Percentiles rank a stretch among this genome's conserved stretches.
Conservation (phyloP, 2,797 vertebrate species). For the Micropoecilia bifurca region DNA sequence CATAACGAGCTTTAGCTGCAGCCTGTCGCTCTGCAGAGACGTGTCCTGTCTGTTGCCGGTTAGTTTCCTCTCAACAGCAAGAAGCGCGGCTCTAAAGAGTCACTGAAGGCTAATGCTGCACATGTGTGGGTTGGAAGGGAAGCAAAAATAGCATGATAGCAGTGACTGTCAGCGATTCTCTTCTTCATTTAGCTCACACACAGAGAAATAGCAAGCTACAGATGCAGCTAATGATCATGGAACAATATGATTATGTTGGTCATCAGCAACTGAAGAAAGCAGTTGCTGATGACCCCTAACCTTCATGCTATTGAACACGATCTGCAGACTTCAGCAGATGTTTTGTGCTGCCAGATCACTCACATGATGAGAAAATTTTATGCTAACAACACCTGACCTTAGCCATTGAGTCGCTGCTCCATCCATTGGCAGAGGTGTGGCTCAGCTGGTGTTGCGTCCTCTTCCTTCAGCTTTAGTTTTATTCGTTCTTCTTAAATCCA, state of each 20-base stretch:
- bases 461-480: background rate
- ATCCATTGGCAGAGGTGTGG: background rate
- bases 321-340: background rate
- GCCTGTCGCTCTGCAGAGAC: background rate
- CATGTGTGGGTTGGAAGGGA: too few species aligned
- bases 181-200: too few species aligned
- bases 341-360: background rate
- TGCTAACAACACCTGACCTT: background rate
- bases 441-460: background rate
- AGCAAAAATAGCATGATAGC: background rate
- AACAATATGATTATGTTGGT: too few species aligned
- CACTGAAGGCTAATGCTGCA: too few species aligned
- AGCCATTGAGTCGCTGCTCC: too few species aligned
- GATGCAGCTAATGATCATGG: background rate
- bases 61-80: too few species aligned
- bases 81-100: too few species aligned
- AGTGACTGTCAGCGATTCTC: too few species aligned
- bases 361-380: background rate
- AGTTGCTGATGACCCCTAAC: background rate
- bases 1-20: background rate
- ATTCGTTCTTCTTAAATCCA: background rate
- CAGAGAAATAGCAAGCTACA: background rate
- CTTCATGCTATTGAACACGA: background rate
- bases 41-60: too few species aligned
- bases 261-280: background rate